These are phyloP conservation scores for Hemitrygon akajei DNA, from an alignment of 2,797 vertebrate genomes.

Conservation along the genomic window DNA sequence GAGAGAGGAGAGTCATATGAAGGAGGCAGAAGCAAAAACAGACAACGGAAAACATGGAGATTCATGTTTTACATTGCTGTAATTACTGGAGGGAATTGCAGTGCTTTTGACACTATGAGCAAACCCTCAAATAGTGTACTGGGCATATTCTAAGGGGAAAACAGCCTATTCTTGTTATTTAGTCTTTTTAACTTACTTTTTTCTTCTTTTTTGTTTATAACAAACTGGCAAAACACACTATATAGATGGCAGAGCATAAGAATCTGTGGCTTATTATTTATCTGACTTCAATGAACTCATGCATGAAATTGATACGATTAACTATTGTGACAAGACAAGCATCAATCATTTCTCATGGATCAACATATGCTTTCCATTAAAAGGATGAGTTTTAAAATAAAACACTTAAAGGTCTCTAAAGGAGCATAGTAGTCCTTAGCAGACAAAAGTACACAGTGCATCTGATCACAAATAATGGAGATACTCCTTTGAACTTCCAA, in stretches of 20 bases:
- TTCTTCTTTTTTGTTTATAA: background rate
- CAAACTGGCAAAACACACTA: background rate
- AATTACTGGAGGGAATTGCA: background rate
- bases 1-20: background rate
- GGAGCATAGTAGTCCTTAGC: background rate
- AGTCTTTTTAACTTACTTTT: background rate
- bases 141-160: background rate
- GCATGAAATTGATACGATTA: background rate
- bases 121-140: background rate
- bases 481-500: background rate
- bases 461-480: background rate
- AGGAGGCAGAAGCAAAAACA: no score
- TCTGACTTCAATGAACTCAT: background rate
- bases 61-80: background rate
- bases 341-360: background rate
- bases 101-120: background rate
- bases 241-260: background rate
- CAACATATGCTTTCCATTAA: background rate
- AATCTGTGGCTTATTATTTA: background rate
- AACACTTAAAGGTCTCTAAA: background rate
- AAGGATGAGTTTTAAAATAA: background rate
- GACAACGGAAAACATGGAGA: background rate
- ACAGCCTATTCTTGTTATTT: background rate
- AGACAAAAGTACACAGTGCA: background rate
- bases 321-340: background rate